Base-by-base conservation (phyloP, 53 echinoderm and acorn worm species). In the Luidia sarsii region DNA sequence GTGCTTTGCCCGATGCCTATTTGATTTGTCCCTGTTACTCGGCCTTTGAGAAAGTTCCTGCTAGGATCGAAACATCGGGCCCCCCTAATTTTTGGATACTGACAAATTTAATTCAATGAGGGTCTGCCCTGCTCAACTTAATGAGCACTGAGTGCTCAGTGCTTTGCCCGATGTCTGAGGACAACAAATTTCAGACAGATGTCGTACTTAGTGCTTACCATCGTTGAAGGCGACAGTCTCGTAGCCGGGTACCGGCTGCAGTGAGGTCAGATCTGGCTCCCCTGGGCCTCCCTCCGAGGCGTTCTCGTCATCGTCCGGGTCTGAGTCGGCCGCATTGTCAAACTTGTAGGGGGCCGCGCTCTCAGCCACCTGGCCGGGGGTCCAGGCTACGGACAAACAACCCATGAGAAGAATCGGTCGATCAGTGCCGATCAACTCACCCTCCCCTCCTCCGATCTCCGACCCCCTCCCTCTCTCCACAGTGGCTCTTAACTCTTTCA, bases 241-340 rank as follows among this genome's bases (percentile, higher is more conserved):
- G 29, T 89, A 89, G 4, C 89, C 89, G 1, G 75, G 67, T 13
- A 84, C 59, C 2, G 68, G 21, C 3, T 77, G 79, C 37, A 89
- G 48, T 3, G 56, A 18, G 11, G 16, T 49, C 1, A 67, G 14
- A 18, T 75, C 48, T 29, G 79, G 66, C 3, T 39, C 16, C 0
- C 51, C 32, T 2, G 30, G 70, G 5, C 27, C 64, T 14, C 48
- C 70, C 35, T 64, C 75, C 7, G 55, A 37, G 9, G 67, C 84
- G 5, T 77, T 28, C 37, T 74, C 89, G 46, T 89, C 64, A 13
- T 83, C 83, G 4, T 89, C 89, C 10, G 89, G 79, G 37, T 89
- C 89, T 3, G 84, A 57, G n/a, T 89, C 89, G 2, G 89, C 84
- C 0, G 43, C 80, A 23, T 89, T 71, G 64, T 87, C 89, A 69